Base-by-base conservation (phyloP, 1,140 invertebrate species). In the Lepidurus apus region DNA sequence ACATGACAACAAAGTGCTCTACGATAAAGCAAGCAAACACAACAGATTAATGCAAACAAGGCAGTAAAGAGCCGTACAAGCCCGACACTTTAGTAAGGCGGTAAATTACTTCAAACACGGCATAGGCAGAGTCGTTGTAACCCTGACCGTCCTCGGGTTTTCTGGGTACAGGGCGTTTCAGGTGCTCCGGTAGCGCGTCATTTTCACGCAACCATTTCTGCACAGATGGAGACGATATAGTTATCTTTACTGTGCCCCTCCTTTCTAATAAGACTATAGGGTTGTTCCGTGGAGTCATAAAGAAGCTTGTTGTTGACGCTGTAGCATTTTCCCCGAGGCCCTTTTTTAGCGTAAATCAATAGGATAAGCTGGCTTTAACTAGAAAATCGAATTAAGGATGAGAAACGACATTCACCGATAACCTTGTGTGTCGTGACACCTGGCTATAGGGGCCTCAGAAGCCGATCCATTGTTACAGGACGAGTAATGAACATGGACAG, bases 161-260 rank as follows among this genome's bases (percentile, higher is more conserved):
- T 75, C 87, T 84, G 0, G 91, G 91, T 13, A 83, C 80, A 11
- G 88, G 86, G 74, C 89, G 85, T 77, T 88, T 85, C 78, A 88
- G 85, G 77, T 88, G 85, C 73, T 85, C 83, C 4, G 91, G 90
- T 78, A 93, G 83, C 79, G 85, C 85, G 21, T 86, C 85, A 83
- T 93, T 92, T 83, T 91, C 90, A n/a, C 87, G 83, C 76, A 90
- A 86, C 91, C 91, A 93, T 84, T 90, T 91, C 87, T 91, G 80
- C 44, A 47, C 74, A 26, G 13, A 73, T 13, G 24, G 42, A 47
- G 44, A 77, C 82, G 80, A 73, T 86, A 82, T 88, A 89, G 81
- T 88, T 88, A 80, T 88, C 77, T 13, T 13, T n/a, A 17, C 13
- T 65, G 9, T 65, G 10, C 53, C 5, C 8, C 13, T 13, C 13